Percentiles rank a stretch among this genome's conserved stretches.
phyloP scores from a whole-genome alignment of 2,113 vertebrate genomes.

The Microtus montanus region DNA sequence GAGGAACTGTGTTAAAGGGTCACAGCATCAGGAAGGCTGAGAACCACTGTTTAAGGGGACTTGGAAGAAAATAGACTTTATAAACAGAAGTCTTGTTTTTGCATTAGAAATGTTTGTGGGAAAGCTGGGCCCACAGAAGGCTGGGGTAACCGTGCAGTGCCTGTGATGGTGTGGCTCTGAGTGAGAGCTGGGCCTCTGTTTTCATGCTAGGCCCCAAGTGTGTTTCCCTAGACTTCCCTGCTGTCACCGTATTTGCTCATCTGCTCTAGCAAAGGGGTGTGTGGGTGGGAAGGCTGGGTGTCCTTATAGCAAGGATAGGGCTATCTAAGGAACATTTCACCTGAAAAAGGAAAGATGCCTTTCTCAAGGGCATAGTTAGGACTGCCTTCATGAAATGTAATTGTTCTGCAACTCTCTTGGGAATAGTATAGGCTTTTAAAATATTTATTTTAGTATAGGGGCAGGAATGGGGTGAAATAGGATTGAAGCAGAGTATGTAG shows the following conservation, averaged over 20 bases:
- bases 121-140: background rate
- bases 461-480: background rate
- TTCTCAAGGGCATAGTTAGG: conserved; percentile 13
- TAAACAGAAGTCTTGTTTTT: background rate
- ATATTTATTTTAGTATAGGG: background rate
- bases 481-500: background rate
- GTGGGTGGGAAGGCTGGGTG: background rate
- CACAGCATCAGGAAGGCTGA: background rate
- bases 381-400: background rate
- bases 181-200: background rate
- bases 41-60: background rate
- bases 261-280: background rate
- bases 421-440: background rate
- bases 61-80: conserved; percentile 14
- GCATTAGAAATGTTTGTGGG: background rate
- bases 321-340: conserved; percentile 19
- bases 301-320: background rate
- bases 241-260: background rate
- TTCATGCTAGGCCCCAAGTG: background rate
- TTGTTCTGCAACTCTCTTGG: conserved; percentile 31
- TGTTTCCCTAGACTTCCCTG: background rate
- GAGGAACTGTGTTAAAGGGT: background rate
- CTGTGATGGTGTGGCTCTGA: background rate
- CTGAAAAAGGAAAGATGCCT: background rate
- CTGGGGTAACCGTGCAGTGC: background rate